phyloP scores from a whole-genome alignment of 2,797 vertebrate genomes.

The Choloepus didactylus region DNA sequence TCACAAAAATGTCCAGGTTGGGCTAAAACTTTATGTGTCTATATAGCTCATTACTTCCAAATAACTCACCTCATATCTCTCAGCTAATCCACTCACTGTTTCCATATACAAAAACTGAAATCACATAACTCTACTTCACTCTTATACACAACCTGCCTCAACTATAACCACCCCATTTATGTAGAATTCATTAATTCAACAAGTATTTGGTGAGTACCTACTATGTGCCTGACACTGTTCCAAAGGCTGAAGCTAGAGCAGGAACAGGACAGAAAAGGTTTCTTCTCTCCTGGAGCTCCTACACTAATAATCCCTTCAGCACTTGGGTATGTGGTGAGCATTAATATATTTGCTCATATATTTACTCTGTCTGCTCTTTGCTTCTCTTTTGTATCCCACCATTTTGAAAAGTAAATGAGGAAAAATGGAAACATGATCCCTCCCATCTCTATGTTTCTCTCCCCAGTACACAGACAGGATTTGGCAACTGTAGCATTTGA shows the following conservation, averaged over 20 bases:
- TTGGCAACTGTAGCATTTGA: background rate
- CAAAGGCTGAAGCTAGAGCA: slow-evolving; percentile 17
- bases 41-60: background rate
- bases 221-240: background rate
- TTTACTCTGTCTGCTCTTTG: slow-evolving; percentile 14
- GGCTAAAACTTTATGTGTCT: background rate
- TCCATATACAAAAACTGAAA: background rate
- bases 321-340: background rate
- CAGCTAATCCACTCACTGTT: background rate
- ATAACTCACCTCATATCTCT: background rate
- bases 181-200: slow-evolving; percentile 19
- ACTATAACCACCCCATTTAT: background rate
- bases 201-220: background rate
- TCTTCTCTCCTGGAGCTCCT: background rate
- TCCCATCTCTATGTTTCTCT: background rate
- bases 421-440: background rate
- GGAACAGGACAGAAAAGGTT: background rate
- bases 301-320: background rate
- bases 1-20: slow-evolving; percentile 19
- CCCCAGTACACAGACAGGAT: background rate
- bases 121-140: background rate
- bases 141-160: background rate
- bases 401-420: slow-evolving; percentile 32
- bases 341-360: background rate
- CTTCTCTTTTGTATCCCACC: background rate